Percentiles rank a stretch among this genome's conserved stretches.
Evolutionary conservation across 2,888 invertebrate genomes (phyloP).

Genomic region (Eupithecia vulgata): DNA sequence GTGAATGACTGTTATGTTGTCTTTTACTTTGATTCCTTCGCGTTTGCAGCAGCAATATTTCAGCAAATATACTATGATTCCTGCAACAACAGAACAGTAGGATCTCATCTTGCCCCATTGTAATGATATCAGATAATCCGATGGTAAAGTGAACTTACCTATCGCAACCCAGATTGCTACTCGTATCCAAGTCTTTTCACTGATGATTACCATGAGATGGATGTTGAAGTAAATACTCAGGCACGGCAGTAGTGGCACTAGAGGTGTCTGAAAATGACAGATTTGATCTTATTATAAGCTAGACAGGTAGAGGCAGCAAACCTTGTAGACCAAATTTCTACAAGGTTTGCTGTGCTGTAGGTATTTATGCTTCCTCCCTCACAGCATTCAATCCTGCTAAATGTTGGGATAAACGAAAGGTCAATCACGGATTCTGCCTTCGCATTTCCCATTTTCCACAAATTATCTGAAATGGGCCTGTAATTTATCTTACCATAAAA

Average conservation of each 20-base stretch:
- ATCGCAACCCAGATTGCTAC: slow-evolving; percentile 91
- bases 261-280: slow-evolving; percentile 86
- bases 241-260: slow-evolving; percentile 92
- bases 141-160: slow-evolving; percentile 79
- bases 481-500: slow-evolving; percentile 59
- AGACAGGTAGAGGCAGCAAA: too few species aligned
- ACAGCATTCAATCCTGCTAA: too few species aligned
- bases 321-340: too few species aligned
- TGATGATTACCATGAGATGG: slow-evolving; percentile 93
- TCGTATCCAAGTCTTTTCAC: slow-evolving; percentile 91
- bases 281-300: not conserved
- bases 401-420: not conserved
- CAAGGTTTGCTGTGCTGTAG: not conserved
- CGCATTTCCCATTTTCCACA: too few species aligned
- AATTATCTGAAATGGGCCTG: not conserved
- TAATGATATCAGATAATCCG: not conserved
- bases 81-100: slow-evolving; percentile 54
- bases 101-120: not conserved
- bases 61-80: slow-evolving; percentile 71
- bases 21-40: slow-evolving; percentile 48
- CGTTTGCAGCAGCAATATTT: slow-evolving; percentile 66
- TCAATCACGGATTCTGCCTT: not conserved
- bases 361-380: not conserved
- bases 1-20: slow-evolving; percentile 53
- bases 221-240: slow-evolving; percentile 92